Conservation (phyloP, 1,140 invertebrate genomes). For the Ephestia elutella region DNA sequence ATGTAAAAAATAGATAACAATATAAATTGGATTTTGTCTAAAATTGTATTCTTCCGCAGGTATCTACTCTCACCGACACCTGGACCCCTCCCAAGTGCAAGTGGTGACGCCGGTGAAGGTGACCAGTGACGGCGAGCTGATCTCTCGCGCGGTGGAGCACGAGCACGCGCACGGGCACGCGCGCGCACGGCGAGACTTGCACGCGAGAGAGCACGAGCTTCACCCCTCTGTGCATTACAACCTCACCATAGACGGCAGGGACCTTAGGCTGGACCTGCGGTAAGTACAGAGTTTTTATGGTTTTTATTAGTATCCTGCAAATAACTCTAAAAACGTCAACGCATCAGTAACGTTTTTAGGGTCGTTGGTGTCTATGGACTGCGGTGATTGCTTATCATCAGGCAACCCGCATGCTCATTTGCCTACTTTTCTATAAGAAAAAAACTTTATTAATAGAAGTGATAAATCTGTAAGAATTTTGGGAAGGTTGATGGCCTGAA, state of each 20-base stretch:
- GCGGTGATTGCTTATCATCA: no score
- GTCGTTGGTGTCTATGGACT: no score
- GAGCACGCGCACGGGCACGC: conserved; percentile 54
- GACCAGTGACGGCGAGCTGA: conserved; percentile 41
- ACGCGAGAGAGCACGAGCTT: conserved; percentile 37
- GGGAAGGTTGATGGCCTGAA: no score
- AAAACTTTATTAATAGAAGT: no score
- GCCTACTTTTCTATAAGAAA: no score
- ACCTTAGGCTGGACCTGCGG: conserved; percentile 61
- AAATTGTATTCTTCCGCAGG: conserved; percentile 35
- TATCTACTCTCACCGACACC: conserved; percentile 63
- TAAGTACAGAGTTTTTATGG: conserved; percentile 28
- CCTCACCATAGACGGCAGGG: conserved; percentile 52
- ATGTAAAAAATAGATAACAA: no score
- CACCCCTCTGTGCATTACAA: conserved; percentile 58
- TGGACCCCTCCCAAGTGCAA: conserved; percentile 55
- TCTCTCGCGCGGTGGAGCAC: conserved; percentile 53
- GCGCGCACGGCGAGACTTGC: conserved; percentile 52
- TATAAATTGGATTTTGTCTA: no score
- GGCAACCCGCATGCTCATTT: no score
- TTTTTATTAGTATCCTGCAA: no score
- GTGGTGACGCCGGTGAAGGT: conserved; percentile 60
- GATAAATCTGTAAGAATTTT: no score
- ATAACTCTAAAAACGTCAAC: no score
- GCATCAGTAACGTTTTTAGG: no score